Percentiles rank a stretch among this genome's conserved stretches.
phyloP scores from a whole-genome alignment of 1,140 invertebrate genomes.

The Melitaea cinxia region DNA sequence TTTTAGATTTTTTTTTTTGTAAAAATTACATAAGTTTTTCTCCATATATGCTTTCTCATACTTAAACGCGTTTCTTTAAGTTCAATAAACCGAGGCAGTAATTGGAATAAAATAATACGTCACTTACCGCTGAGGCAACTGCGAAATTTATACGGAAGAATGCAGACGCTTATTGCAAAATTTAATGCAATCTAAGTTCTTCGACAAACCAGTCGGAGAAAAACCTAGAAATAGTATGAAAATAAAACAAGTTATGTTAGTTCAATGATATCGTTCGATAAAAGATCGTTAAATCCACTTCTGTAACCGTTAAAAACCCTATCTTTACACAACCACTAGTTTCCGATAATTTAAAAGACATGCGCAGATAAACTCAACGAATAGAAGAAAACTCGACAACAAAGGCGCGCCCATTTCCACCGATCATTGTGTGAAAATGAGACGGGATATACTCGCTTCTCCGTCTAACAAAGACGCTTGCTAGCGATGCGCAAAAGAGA shows the following conservation, averaged over 20 bases:
- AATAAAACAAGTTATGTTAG: constrained; percentile 35
- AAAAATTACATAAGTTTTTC: no score
- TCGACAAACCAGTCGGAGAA: constrained; percentile 36
- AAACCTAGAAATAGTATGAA: constrained; percentile 28
- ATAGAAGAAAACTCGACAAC: constrained; percentile 70
- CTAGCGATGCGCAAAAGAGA: constrained; percentile 73
- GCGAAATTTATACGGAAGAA: constrained; percentile 37
- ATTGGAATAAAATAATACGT: constrained; percentile 17
- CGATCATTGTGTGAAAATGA: constrained; percentile 65
- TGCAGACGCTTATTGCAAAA: constrained; percentile 48
- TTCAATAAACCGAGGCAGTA: constrained; percentile 5
- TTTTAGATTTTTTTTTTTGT: no score
- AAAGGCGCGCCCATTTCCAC: constrained; percentile 76
- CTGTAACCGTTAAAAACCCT: constrained; percentile 31
- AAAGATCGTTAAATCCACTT: constrained; percentile 29
- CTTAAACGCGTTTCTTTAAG: background rate
- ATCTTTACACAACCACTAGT: constrained; percentile 33
- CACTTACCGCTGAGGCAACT: constrained; percentile 23
- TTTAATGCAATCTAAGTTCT: constrained; percentile 39
- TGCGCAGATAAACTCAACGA: constrained; percentile 65
- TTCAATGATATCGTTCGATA: constrained; percentile 26
- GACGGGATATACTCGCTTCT: constrained; percentile 44
- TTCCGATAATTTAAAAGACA: constrained; percentile 40
- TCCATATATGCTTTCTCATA: no score
- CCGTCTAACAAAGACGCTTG: constrained; percentile 54